phyloP scores from a whole-genome alignment of 2,797 vertebrate genomes.

The Amazona finschi region DNA sequence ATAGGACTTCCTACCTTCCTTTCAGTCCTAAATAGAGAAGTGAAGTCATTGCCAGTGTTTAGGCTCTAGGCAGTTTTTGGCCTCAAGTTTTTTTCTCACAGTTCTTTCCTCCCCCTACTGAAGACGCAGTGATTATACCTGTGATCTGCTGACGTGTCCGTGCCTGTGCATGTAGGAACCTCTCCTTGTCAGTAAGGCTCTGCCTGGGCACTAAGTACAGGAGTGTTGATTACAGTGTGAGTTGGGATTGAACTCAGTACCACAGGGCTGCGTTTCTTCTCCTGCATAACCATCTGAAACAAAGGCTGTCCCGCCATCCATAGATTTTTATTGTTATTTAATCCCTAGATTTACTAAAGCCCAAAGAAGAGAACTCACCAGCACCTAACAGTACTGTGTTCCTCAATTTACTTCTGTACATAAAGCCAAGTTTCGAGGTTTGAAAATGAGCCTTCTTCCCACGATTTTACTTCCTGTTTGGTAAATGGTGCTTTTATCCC shows the following conservation, averaged over 20 bases:
- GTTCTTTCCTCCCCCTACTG: background rate
- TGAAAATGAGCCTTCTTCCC: background rate
- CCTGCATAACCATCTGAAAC: background rate
- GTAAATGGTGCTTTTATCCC: background rate
- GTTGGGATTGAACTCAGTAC: background rate
- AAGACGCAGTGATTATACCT: background rate
- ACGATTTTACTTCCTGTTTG: background rate
- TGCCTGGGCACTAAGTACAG: background rate
- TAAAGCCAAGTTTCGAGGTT: background rate
- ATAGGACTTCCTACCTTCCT: constrained; percentile 41
- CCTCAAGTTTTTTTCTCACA: constrained; percentile 25
- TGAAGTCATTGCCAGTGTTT: constrained; percentile 16
- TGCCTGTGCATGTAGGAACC: background rate
- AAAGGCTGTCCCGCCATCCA: background rate
- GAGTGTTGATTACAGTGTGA: background rate
- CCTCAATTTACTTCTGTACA: background rate
- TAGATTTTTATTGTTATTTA: background rate
- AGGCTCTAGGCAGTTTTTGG: constrained; percentile 48
- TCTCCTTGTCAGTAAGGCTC: background rate
- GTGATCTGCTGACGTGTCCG: background rate
- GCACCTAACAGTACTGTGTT: accelerated
- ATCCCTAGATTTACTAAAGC: background rate
- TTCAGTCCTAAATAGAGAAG: background rate
- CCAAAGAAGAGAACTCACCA: background rate
- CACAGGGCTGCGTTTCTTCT: background rate